phyloP scores from a whole-genome alignment of 2,888 invertebrate genomes.

The Plebejus melissa region DNA sequence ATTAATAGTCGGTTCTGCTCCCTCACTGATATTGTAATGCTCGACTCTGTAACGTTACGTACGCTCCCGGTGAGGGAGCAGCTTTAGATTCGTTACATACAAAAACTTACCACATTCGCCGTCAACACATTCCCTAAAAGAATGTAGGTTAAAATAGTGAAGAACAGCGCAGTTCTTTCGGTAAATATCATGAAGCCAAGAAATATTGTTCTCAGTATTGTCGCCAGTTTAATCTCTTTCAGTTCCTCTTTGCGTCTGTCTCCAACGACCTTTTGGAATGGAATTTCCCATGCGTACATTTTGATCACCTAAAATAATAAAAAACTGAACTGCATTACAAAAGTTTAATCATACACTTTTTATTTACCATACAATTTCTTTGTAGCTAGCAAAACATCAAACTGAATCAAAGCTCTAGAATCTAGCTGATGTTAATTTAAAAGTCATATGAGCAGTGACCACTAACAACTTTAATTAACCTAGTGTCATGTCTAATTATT shows the following conservation, averaged over 20 bases:
- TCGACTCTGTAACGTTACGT: no score
- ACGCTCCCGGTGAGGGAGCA: no score
- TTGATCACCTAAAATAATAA: slow-evolving; percentile 86
- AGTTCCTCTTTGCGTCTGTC: slow-evolving; percentile 81
- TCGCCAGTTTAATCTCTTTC: slow-evolving; percentile 79
- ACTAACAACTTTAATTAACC: neutral
- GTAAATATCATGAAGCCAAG: slow-evolving; percentile 90
- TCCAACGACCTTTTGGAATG: slow-evolving; percentile 89
- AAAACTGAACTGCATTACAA: neutral
- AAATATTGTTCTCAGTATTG: slow-evolving; percentile 82
- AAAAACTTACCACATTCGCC: slow-evolving; percentile 82
- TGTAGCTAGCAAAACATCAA: neutral
- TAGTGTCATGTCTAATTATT: neutral
- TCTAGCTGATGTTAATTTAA: neutral
- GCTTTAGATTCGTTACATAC: no score
- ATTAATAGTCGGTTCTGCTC: no score
- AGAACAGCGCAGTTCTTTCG: slow-evolving; percentile 87
- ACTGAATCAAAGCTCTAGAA: neutral
- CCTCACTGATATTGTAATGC: no score
- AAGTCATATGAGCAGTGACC: neutral
- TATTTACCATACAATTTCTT: neutral
- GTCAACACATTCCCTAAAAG: slow-evolving; percentile 82
- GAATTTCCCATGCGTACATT: slow-evolving; percentile 97
- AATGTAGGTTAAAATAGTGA: slow-evolving; percentile 85
- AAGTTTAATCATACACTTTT: no score